Evolutionary conservation across 2,113 vertebrate genomes (phyloP).

Genomic region (Cathartes aura): DNA sequence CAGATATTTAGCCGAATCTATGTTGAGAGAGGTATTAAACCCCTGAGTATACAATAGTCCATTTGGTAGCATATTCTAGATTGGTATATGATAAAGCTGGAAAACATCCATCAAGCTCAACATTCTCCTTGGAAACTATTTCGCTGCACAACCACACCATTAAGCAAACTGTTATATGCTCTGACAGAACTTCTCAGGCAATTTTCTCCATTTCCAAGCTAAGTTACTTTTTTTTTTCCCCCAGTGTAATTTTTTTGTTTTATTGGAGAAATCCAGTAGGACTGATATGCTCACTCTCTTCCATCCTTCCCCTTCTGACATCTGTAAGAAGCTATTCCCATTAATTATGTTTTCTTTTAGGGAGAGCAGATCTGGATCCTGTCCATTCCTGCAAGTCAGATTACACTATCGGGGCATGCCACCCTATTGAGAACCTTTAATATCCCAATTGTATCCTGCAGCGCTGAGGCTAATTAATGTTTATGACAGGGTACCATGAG

Average conservation of each 20-base stretch:
- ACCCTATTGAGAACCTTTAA: not conserved
- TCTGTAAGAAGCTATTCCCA: not conserved
- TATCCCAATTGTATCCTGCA: not conserved
- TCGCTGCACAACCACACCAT: not conserved
- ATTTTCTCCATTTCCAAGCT: not conserved
- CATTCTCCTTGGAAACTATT: not conserved
- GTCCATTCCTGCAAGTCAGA: not conserved
- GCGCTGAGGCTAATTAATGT: accelerated
- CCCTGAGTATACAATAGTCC: not conserved
- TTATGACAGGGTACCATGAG: not conserved
- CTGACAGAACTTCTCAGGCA: not conserved
- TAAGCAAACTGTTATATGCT: not conserved
- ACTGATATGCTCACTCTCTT: not conserved
- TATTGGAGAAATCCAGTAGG: not conserved
- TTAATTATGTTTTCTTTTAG: not conserved
- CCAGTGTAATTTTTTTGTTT: not conserved
- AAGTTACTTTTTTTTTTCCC: not conserved
- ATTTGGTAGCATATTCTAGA: not conserved
- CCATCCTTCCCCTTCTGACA: not conserved
- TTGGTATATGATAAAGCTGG: not conserved
- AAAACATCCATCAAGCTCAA: not conserved
- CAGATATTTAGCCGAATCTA: not conserved
- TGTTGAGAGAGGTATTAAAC: not conserved
- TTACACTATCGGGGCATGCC: not conserved
- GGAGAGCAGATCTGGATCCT: not conserved